Conservation (phyloP, 1,140 invertebrate species). For the Cardiocondyla obscurior region DNA sequence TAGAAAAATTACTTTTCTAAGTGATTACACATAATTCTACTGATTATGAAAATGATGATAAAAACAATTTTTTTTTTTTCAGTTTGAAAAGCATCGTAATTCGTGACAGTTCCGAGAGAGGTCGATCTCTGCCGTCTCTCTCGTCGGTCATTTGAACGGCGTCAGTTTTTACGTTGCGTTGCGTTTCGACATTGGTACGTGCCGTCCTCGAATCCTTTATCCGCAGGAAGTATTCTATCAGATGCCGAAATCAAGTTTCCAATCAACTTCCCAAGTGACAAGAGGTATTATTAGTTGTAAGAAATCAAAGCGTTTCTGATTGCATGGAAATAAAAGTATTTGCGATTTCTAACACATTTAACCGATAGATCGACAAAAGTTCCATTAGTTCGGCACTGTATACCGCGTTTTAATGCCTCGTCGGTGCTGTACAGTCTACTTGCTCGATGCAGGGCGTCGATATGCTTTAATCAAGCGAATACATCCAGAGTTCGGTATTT, state of each 20-base stretch:
- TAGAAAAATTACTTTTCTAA: neutral
- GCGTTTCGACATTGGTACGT: no score
- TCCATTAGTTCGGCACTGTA: neutral
- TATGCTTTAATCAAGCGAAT: conserved; percentile 26
- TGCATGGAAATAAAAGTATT: no score
- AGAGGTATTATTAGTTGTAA: neutral
- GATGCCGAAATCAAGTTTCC: no score
- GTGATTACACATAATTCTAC: neutral
- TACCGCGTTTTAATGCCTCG: neutral
- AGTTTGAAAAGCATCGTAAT: neutral
- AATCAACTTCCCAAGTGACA: no score
- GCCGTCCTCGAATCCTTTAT: neutral
- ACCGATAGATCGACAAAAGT: no score
- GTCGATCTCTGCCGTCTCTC: neutral
- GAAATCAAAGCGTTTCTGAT: neutral
- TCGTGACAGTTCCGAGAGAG: neutral
- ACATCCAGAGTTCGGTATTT: conserved; percentile 13
- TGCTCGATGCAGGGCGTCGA: conserved; percentile 8
- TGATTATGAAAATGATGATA: neutral
- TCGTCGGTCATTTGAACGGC: neutral
- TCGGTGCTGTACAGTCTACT: neutral
- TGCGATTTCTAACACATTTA: no score
- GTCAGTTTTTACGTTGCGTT: neutral
- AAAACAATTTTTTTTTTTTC: neutral
- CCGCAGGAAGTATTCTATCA: no score